Percentiles rank a stretch among this genome's conserved stretches.
Evolutionary conservation across 2,113 vertebrate species (phyloP).

Genomic region (Psophia crepitans): DNA sequence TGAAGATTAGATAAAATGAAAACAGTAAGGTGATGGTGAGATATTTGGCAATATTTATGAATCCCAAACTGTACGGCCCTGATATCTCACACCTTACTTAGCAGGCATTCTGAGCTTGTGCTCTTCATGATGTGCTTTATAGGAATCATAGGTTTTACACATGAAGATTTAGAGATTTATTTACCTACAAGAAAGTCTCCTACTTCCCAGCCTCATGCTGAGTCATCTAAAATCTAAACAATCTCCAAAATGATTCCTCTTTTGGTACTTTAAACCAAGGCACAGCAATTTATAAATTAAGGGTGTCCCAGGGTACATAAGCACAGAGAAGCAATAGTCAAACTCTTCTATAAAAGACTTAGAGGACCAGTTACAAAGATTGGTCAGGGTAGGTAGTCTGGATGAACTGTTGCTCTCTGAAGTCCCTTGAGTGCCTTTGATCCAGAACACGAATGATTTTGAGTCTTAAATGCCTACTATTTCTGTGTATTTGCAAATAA

Average conservation of each 20-base stretch:
- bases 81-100: not conserved
- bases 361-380: not conserved
- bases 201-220: not conserved
- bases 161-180: not conserved
- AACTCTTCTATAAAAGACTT: not conserved
- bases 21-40: not conserved
- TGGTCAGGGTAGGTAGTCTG: not conserved
- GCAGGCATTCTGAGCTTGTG: not conserved
- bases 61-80: not conserved
- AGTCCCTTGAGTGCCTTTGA: not conserved
- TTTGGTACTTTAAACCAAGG: not conserved
- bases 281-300: not conserved
- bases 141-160: not conserved
- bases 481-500: not conserved
- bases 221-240: not conserved
- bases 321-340: not conserved
- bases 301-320: not conserved
- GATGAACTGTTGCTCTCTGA: not conserved
- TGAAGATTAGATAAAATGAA: not conserved
- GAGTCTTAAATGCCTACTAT: not conserved
- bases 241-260: not conserved
- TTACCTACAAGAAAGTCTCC: not conserved
- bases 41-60: not conserved
- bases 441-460: not conserved
- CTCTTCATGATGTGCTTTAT: not conserved